Base-by-base conservation (phyloP, 2,888 invertebrate genomes). In the Nomada fabriciana region DNA sequence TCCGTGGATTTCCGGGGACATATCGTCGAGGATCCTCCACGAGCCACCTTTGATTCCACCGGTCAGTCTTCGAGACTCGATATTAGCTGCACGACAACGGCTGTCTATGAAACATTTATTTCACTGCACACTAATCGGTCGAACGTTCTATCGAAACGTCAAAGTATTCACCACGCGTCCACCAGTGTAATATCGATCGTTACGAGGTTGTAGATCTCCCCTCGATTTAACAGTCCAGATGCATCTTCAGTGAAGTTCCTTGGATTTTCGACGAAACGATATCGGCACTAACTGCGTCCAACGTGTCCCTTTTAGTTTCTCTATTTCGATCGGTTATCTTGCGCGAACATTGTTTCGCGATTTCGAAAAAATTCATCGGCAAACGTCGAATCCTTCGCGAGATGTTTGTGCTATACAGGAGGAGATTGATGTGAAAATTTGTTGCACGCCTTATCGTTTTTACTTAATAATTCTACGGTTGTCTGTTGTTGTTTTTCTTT, bases 91-190 rank as follows among this genome's bases (percentile, higher is more conserved):
- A 80, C 76, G 74, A 72, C 76, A 82, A 76, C 47, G 65, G 78
- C 77, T 84, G 90, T 88, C 81, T 75, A 86, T 85, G 83, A 87
- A 90, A 88, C 89, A 90, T 90, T 86, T 87, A 88, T 88, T 68
- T 79, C 91, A 90, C 91, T 87, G 84, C 91, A 90, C 90, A 90
- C 90, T 84, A 60, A 61, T 61, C 47, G 71, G 23, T 52, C 50
- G 25, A 10, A 55, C 20, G 23, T 55, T 20, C 20, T 3, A 5
- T 42, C 73, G 71, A 50, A 67, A 63, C 67, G 74, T 60, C 50
- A 55, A 50, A 61, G 60, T 5, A 77, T 75, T 85, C 86, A 85
- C 85, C 60, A 64, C 70, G 65, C 67, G n/a, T 60, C 60, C 67
- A 47, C 20, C 79, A 47, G 3, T 47, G 52, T 2, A 20, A 59